Conservation (phyloP, 1,140 invertebrate genomes). For the Papilio glaucus region DNA sequence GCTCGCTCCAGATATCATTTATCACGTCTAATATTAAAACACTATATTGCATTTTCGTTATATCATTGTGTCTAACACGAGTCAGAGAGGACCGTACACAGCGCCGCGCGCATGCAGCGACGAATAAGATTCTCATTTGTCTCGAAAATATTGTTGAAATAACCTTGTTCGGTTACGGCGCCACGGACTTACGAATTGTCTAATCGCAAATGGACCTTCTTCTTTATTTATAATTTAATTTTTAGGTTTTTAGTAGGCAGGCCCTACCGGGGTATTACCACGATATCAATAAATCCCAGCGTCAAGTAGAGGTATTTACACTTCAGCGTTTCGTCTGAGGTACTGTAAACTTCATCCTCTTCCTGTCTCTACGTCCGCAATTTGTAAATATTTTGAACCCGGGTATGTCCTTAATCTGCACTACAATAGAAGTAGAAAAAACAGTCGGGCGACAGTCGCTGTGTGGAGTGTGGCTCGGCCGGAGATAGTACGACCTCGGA, state of each 20-base stretch:
- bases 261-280: neutral
- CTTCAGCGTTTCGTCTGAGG: too few relatives aligned
- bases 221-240: neutral
- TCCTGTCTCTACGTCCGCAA: too few relatives aligned
- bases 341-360: too few relatives aligned
- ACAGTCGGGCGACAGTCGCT: too few relatives aligned
- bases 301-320: too few relatives aligned
- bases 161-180: conserved; percentile 29
- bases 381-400: too few relatives aligned
- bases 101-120: conserved; percentile 1
- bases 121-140: conserved; percentile 32
- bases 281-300: too few relatives aligned
- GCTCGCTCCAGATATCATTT: neutral
- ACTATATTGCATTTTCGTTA: neutral
- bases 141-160: conserved; percentile 30
- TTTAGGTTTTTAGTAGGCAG: too few relatives aligned
- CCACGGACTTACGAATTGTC: neutral
- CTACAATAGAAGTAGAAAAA: too few relatives aligned
- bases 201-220: neutral
- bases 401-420: too few relatives aligned
- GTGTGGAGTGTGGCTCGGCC: too few relatives aligned
- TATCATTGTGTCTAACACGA: neutral
- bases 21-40: neutral
- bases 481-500: too few relatives aligned
- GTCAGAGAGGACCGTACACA: neutral